Base-by-base conservation (phyloP, 2,888 invertebrate genomes). In the Unio pictorum region DNA sequence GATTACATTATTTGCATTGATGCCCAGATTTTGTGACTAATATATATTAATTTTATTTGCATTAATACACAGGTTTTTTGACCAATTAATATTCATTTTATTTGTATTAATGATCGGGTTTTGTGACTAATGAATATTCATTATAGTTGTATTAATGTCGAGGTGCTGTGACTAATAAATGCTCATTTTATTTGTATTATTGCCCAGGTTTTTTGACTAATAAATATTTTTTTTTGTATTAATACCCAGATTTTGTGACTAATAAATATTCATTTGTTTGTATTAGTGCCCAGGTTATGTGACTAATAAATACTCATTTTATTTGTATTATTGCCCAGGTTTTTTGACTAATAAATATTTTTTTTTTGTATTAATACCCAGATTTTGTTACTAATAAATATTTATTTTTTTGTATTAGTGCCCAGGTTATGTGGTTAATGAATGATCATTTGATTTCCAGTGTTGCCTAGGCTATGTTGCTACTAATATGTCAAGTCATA, bases 401-500 rank as follows among this genome's bases (percentile, higher is more conserved):
- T 23, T 23, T 0, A 23, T 23, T 23, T 23, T 23, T 23, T 23
- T 23, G 23, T 23, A 23, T 23, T 23, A 23, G 23, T 23, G 23
- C 23, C 23, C 23, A 23, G 23, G 23, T 23, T 23, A 23, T 23
- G 23, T 23, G 23, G 30, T 30, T 30, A 30, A 30, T 30, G 30
- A 30, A 30, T 4, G 30, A 4, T 30, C 3, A 30, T 34, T 34
- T 34, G 6, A 7, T 34, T 82, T 82, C 17, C 79, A 90, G 89
- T 89, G 89, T 73, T 90, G 89, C 87, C 95, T 95, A 1, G 95
- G 95, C 0, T 94, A 93, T 86, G 95, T 95, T 0, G 92, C 92
- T 79, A 95, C 95, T 0, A 95, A 95, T 84, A 94, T 95, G 95
- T 91, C 93, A 0, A 93, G 93, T 34, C 93, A 94, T 80, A 92